Evolutionary conservation across 2,113 vertebrate genomes (phyloP), one percentile per base, ranked within the genome.

Genomic region (Puffinus mauretanicus): DNA sequence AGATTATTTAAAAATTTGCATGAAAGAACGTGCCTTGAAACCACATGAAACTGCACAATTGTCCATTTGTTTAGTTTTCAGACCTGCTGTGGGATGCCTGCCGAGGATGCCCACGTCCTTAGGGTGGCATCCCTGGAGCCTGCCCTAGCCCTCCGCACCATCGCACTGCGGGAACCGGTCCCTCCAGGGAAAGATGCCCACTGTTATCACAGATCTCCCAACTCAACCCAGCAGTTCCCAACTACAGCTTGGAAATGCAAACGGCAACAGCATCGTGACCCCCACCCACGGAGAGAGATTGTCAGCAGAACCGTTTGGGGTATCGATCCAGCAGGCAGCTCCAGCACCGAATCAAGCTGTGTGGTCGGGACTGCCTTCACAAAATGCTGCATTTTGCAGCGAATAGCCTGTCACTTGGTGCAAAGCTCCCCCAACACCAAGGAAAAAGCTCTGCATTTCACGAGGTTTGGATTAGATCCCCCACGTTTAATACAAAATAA

Each of bases 101-200:
- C 13, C 1, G 1, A 65, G 49, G 72, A 86, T 61, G 26, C 29
- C n/a, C 36, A 4, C 0, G 1, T 71, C 66, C 82, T 75, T 36
- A 12, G 13, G 7, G 54, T 47, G 49, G 57, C 54, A 91, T 16
- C 21, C 44, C 80, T 22, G 19, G 26, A 62, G 24, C 38, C 38
- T 15, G 29, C 11, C 34, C 40, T 90, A 81, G 32, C 22, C 46
- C 72, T 42, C 47, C 1, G 2, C 47, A 58, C 46, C 54, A 29
- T 8, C 3, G 0, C 51, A 13, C 14, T 36, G 42, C 3, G 0
- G 57, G 18, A 27, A 54, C 52, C 12, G 0, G 13, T 65, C 16
- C 8, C 72, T 40, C 1, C 10, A 3, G 26, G n/a, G 44, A 13
- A 22, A 44, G 77, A 34, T 30, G 46, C 21, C 8, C 24, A 5